Percentiles rank a stretch among this genome's conserved stretches.
Conservation (phyloP, 2,113 vertebrate genomes). For the Panthera uncia region DNA sequence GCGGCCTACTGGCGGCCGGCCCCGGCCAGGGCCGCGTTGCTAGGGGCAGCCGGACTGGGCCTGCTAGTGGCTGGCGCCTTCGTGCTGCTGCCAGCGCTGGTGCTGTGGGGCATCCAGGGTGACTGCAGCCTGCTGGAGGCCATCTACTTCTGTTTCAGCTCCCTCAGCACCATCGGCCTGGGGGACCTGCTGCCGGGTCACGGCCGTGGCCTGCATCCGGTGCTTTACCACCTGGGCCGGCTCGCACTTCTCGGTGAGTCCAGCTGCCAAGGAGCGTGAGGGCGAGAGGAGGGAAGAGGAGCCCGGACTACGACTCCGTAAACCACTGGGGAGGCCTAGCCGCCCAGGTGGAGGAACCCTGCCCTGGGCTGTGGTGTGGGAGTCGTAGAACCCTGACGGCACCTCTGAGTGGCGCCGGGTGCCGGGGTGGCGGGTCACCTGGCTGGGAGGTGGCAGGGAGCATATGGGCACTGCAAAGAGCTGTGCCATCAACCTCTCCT, state of each 20-base stretch:
- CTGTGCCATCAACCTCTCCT: not conserved
- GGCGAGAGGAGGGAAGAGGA: not conserved
- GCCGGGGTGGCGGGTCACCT: no score
- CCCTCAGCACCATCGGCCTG: slow-evolving; percentile 88
- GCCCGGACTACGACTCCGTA: not conserved
- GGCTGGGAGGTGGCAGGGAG: not conserved
- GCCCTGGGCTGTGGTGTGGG: not conserved
- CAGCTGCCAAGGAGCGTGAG: not conserved
- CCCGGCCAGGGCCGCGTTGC: slow-evolving; percentile 50
- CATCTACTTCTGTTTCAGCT: slow-evolving; percentile 88
- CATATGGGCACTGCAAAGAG: not conserved
- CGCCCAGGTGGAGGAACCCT: no score
- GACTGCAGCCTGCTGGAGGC: slow-evolving; percentile 85
- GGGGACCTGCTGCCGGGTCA: slow-evolving; percentile 81
- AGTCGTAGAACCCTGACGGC: not conserved
- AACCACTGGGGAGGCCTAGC: not conserved
- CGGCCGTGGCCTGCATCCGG: slow-evolving; percentile 17
- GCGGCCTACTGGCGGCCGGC: slow-evolving; percentile 79
- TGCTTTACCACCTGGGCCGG: slow-evolving; percentile 76
- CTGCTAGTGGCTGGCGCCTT: slow-evolving; percentile 75
- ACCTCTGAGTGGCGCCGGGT: not conserved
- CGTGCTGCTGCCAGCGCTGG: slow-evolving; percentile 82
- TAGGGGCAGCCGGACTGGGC: slow-evolving; percentile 71
- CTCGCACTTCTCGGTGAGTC: slow-evolving; percentile 86
- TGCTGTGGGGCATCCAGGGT: slow-evolving; percentile 77